These are phyloP conservation scores for Gobionotothen gibberifrons DNA, from an alignment of 2,797 vertebrate genomes.

Conservation along the genomic window DNA sequence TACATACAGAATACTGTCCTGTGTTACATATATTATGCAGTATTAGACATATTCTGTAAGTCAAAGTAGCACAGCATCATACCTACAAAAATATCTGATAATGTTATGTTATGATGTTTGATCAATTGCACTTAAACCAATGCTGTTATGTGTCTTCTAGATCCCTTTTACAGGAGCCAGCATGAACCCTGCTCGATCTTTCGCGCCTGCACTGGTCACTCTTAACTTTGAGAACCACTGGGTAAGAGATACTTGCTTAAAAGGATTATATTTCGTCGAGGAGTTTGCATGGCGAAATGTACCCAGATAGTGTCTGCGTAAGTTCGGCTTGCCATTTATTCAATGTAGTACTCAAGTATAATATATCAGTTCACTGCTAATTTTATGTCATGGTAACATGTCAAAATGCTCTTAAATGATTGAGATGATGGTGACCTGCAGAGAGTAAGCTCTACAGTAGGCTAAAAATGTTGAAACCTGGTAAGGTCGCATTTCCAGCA, in stretches of 20 bases:
- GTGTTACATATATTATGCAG: not conserved
- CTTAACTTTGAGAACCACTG: slow-evolving; percentile 93
- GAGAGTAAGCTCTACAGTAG: slow-evolving; percentile 4
- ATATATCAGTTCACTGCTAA: slow-evolving; percentile 2
- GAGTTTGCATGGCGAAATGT: not conserved
- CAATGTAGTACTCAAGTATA: not conserved
- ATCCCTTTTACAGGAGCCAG: slow-evolving; percentile 96
- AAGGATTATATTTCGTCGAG: slow-evolving; percentile 17
- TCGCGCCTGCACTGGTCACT: slow-evolving; percentile 93
- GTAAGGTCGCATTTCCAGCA: slow-evolving; percentile 50
- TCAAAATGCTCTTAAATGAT: slow-evolving; percentile 12
- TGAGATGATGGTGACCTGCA: slow-evolving; percentile 3
- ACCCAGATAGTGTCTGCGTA: not conserved
- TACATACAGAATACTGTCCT: not conserved
- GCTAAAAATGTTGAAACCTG: slow-evolving; percentile 39
- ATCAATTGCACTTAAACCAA: not conserved
- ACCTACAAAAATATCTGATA: not conserved
- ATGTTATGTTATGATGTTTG: not conserved
- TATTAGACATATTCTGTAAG: not conserved
- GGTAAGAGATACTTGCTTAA: slow-evolving; percentile 83
- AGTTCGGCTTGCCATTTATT: not conserved
- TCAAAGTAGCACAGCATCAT: not conserved
- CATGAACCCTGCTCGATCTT: slow-evolving; percentile 97
- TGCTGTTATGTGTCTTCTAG: slow-evolving; percentile 71
- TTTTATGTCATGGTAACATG: not conserved